Percentiles rank a stretch among this genome's conserved stretches.
Evolutionary conservation across 2,797 vertebrate species (phyloP).

Genomic region (Lepus oiostolus): DNA sequence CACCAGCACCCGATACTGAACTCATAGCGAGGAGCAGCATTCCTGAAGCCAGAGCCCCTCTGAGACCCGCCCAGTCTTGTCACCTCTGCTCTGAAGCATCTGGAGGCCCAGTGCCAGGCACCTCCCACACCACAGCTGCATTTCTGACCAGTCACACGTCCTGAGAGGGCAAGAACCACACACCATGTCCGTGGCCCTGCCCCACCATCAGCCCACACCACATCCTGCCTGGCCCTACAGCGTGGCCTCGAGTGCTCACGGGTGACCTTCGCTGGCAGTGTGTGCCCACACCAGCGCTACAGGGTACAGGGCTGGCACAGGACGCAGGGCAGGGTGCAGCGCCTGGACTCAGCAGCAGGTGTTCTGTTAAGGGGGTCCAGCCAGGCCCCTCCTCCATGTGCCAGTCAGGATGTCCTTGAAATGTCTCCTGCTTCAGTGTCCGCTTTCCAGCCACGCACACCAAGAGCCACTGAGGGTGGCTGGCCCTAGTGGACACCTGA

Average conservation of each 20-base stretch:
- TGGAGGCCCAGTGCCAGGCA: no score
- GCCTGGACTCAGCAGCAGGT: neutral
- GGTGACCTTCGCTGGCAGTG: neutral
- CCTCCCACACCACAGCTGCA: neutral
- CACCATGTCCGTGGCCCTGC: neutral
- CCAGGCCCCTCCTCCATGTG: neutral
- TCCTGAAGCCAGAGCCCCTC: no score
- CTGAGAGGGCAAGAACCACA: no score
- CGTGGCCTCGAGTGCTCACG: rapidly evolving
- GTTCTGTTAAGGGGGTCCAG: neutral
- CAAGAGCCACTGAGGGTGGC: neutral
- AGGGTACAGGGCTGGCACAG: rapidly evolving
- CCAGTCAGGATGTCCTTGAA: neutral
- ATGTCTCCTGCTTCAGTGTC: neutral
- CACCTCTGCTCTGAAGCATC: no score
- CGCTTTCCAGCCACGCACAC: neutral
- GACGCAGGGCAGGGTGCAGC: no score
- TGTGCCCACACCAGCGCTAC: neutral
- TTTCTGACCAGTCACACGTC: neutral
- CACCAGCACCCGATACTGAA: neutral
- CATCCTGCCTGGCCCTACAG: no score
- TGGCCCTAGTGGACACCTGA: neutral
- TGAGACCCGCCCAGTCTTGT: neutral
- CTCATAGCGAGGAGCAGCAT: neutral
- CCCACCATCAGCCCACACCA: rapidly evolving